Evolutionary conservation across 2,113 vertebrate genomes (phyloP).

Genomic region (Laticauda colubrina): DNA sequence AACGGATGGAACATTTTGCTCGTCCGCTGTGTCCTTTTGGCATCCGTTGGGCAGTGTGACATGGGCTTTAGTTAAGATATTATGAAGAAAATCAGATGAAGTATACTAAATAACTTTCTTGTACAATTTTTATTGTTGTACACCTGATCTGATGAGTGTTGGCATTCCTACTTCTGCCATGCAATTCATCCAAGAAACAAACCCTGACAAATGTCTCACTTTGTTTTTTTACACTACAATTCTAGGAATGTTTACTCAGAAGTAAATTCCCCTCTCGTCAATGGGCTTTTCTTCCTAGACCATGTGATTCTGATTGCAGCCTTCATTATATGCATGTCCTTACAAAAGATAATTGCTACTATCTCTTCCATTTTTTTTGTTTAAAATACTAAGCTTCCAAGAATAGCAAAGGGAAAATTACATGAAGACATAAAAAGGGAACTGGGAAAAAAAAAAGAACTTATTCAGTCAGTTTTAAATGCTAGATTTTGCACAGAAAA

Average conservation of each 20-base stretch:
- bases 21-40: no score
- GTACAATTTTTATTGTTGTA: neutral
- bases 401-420: slow-evolving; percentile 9
- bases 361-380: neutral
- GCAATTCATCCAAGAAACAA: neutral
- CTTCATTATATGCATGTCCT: slow-evolving; percentile 8
- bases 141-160: neutral
- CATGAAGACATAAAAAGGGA: slow-evolving; percentile 37
- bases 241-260: neutral
- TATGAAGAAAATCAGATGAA: neutral
- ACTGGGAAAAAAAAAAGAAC: slow-evolving; percentile 22
- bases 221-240: neutral
- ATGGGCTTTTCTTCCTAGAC: neutral
- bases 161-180: neutral
- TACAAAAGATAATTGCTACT: slow-evolving; percentile 9
- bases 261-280: neutral
- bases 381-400: slow-evolving; percentile 10
- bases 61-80: neutral
- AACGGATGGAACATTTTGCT: no score
- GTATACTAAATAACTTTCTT: neutral
- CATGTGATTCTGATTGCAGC: neutral
- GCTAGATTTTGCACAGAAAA: slow-evolving; percentile 51
- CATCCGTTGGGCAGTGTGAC: no score
- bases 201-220: neutral
- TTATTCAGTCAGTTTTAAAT: slow-evolving; percentile 55